Evolutionary conservation across 2,797 vertebrate species (phyloP).

Genomic region (Erethizon dorsatum): DNA sequence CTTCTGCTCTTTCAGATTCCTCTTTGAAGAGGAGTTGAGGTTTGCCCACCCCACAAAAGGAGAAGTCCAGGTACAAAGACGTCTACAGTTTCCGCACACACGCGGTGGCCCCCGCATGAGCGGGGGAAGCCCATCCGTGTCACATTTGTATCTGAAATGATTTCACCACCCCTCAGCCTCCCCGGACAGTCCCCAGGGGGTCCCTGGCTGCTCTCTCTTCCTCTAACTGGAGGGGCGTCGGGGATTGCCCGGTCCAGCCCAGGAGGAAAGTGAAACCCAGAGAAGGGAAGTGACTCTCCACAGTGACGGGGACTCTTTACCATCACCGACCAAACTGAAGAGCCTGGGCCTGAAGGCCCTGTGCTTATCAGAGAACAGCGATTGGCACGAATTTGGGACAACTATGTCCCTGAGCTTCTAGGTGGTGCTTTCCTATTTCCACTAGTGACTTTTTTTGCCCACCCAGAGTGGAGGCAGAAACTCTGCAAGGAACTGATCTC

Average conservation of each 20-base stretch:
- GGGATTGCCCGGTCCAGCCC: not conserved
- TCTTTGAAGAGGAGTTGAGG: not conserved
- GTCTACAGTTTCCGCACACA: not conserved
- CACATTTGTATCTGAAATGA: not conserved
- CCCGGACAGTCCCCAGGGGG: not conserved
- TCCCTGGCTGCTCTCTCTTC: not conserved
- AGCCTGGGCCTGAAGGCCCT: not conserved
- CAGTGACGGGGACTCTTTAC: accelerated
- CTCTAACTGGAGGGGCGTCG: not conserved
- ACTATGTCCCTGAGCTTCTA: not conserved
- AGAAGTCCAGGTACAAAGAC: constrained; percentile 16
- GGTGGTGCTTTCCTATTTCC: not conserved
- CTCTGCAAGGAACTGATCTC: not conserved
- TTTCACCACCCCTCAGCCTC: not conserved
- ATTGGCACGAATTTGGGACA: not conserved
- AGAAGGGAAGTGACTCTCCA: not conserved
- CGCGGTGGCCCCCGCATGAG: not conserved
- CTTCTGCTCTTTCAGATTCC: not conserved
- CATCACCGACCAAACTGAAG: no score
- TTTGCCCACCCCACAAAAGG: not conserved
- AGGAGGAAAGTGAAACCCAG: constrained; percentile 7
- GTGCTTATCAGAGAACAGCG: not conserved
- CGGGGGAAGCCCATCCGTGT: not conserved
- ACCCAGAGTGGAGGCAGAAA: not conserved
- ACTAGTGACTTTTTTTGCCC: not conserved